Percentiles rank a stretch among this genome's conserved stretches.
phyloP scores from a whole-genome alignment of 1,140 invertebrate species.

The Platorchestia sp. region DNA sequence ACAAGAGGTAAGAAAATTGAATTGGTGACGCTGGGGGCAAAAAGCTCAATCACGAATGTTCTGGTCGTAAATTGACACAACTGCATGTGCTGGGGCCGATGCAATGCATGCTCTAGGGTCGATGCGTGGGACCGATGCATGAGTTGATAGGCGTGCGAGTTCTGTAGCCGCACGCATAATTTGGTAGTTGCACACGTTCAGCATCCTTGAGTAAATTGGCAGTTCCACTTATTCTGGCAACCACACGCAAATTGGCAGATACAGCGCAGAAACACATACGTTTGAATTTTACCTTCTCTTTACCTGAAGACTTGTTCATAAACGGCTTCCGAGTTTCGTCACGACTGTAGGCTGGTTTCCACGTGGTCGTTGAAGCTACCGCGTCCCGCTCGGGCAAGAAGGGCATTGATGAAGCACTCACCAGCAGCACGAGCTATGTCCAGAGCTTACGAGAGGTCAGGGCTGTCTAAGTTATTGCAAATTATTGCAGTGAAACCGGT shows the following conservation, averaged over 20 bases:
- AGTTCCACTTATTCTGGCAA: not conserved
- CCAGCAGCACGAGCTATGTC: not conserved
- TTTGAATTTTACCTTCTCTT: slow-evolving; percentile 2
- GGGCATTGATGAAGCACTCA: not conserved
- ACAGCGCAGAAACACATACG: not conserved
- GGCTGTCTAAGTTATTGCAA: not conserved
- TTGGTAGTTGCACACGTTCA: too few relatives aligned
- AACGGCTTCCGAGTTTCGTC: not conserved
- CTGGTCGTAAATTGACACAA: too few relatives aligned
- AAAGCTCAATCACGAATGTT: too few relatives aligned
- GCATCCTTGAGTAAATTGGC: too few relatives aligned
- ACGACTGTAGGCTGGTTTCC: not conserved
- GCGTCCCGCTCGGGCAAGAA: not conserved
- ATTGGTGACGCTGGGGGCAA: too few relatives aligned
- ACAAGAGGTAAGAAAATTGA: too few relatives aligned
- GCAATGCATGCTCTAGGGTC: too few relatives aligned
- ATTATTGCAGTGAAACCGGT: not conserved
- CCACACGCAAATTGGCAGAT: not conserved
- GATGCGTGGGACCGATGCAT: too few relatives aligned
- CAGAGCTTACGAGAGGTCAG: not conserved
- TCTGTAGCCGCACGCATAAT: too few relatives aligned
- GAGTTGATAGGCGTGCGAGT: too few relatives aligned
- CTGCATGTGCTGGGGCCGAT: too few relatives aligned
- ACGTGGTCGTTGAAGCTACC: not conserved
- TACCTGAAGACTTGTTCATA: not conserved